These are phyloP conservation scores for Astreopora myriophthalma DNA, from an alignment of 64 coral and sea anemone species.

Conservation along the genomic window DNA sequence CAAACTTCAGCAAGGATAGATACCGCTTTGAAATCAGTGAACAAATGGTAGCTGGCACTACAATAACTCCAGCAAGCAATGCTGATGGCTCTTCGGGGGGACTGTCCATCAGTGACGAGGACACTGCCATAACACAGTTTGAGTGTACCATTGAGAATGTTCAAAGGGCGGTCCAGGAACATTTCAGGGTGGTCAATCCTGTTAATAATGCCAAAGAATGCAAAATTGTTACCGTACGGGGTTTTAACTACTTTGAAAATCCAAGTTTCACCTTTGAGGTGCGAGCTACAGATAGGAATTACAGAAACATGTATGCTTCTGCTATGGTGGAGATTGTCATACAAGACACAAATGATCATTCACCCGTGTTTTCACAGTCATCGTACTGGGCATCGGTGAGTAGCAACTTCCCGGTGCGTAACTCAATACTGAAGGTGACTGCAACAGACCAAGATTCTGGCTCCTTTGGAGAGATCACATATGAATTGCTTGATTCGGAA, in stretches of 20 bases:
- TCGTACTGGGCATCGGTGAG: constrained; percentile 72
- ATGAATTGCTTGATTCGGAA: constrained; percentile 9
- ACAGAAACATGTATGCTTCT: constrained; percentile 79
- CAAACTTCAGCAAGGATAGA: not conserved
- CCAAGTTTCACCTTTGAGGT: constrained; percentile 69
- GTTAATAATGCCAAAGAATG: not conserved
- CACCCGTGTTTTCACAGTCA: constrained; percentile 61
- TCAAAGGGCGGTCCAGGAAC: not conserved
- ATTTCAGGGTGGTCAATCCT: constrained; percentile 16
- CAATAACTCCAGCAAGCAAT: not conserved
- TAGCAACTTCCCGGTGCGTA: constrained; percentile 30
- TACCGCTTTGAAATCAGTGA: constrained; percentile 11
- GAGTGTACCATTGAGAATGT: constrained; percentile 61
- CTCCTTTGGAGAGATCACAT: constrained; percentile 53
- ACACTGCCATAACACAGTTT: constrained; percentile 12
- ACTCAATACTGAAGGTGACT: constrained; percentile 43
- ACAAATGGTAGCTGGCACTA: not conserved
- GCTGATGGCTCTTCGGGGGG: not conserved
- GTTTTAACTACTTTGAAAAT: constrained; percentile 17
- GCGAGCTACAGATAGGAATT: constrained; percentile 76
- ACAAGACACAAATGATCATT: constrained; percentile 66
- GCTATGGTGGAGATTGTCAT: constrained; percentile 51
- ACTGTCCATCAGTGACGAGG: constrained; percentile 38
- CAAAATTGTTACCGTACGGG: not conserved
- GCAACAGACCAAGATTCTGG: constrained; percentile 66